Base-by-base conservation (phyloP, 2,797 vertebrate genomes). In the Falco naumanni region DNA sequence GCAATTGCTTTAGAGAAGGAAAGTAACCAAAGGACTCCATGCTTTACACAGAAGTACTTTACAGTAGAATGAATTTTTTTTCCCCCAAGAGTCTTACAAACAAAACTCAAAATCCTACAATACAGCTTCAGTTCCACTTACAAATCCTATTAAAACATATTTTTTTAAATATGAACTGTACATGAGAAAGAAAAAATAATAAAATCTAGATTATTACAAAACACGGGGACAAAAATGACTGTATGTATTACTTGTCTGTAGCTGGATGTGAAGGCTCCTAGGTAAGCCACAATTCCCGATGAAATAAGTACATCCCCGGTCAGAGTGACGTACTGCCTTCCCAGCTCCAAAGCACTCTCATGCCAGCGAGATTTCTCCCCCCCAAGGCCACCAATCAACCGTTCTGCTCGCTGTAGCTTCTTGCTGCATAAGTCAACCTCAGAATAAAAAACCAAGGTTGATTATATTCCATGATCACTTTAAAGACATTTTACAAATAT, bases 331-430 rank as follows among this genome's bases (percentile, higher is more conserved):
- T 99, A 99, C 70, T 99, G 97, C 74, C 96, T 96, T 64, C 98
- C 99, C 7, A 99, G 98, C 70, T 97, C 95, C 94, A 98, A 76
- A 29, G 99, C 98, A 39, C 98, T 98, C 71, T 98, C 98, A 51
- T 98, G 98, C 99, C 99, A 99, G 25, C 97, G 98, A 1, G 98
- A 98, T 96, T 99, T 99, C 97, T 99, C 99, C 33, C 99, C 99
- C n/a, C 99, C 98, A 89, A 99, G 97, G 56, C 99, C 99, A 90
- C 98, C 99, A 53, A 99, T 98, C 97, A 99, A 93, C 96, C 99
- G 98, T 97, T 99, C 98, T 1, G 99, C 99, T 74, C 98, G 82
- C 70, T 99, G 97, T 45, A 99, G 96, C 92, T 99, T 99, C 97
- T 98, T 99, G 95, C 98, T 99, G 97, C 99, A 99, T 97, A 98